Percentiles rank a stretch among this genome's conserved stretches.
phyloP scores from a whole-genome alignment of 2,797 vertebrate species.

The Lepilemur septentrionalis region DNA sequence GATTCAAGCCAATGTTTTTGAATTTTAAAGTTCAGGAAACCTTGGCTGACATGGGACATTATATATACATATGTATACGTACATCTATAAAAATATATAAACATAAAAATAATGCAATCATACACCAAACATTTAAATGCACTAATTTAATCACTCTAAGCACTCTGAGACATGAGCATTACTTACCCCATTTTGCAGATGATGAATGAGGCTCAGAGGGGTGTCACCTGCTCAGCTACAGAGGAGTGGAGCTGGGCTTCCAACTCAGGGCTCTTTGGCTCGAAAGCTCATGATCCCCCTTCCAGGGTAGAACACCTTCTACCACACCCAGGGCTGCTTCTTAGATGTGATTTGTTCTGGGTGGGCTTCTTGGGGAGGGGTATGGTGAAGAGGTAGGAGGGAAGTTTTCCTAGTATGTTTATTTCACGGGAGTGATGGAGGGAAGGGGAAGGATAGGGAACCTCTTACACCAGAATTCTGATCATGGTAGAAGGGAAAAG shows the following conservation, averaged over 20 bases:
- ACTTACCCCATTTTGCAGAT: neutral
- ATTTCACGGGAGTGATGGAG: neutral
- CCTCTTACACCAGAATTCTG: neutral
- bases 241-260: neutral
- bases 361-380: neutral
- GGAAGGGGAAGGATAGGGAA: neutral
- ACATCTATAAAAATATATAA: neutral
- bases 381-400: neutral
- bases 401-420: neutral
- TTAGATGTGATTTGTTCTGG: neutral
- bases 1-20: neutral
- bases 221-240: neutral
- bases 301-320: neutral
- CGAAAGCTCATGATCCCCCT: neutral
- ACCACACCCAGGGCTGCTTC: neutral
- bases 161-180: neutral
- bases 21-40: neutral
- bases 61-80: neutral
- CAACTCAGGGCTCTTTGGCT: neutral
- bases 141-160: neutral
- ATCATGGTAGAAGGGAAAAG: neutral
- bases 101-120: neutral
- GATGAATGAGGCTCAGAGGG: neutral
- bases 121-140: neutral
- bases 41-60: neutral